Percentiles rank a stretch among this genome's conserved stretches.
These are phyloP conservation scores for Empis livida DNA, from an alignment of 2,888 invertebrate genomes.

Conservation along the genomic window DNA sequence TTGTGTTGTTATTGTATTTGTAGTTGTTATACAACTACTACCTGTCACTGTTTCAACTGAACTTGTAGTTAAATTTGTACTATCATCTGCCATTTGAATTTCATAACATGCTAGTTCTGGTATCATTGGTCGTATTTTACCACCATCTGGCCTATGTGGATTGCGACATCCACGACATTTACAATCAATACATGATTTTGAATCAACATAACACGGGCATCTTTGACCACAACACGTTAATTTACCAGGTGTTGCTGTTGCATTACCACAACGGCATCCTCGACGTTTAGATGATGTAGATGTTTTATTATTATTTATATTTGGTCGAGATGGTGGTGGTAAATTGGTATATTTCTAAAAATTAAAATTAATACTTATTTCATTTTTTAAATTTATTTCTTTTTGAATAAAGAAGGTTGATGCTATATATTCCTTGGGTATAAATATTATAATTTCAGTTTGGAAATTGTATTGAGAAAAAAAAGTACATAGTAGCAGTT, in stretches of 20 bases:
- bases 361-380: too few species aligned
- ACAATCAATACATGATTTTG: constrained; percentile 79
- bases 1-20: constrained; percentile 5
- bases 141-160: constrained; percentile 71
- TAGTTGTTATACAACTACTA: constrained; percentile 12
- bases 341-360: constrained; percentile 12
- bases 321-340: constrained; percentile 10
- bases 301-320: background rate
- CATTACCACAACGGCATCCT: constrained; percentile 85
- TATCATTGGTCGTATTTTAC: constrained; percentile 56
- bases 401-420: too few species aligned
- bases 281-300: constrained; percentile 40
- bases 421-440: too few species aligned
- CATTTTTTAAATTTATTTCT: too few species aligned
- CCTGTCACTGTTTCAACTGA: background rate
- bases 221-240: constrained; percentile 87
- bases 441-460: background rate
- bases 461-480: too few species aligned
- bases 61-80: constrained; percentile 13
- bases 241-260: constrained; percentile 77
- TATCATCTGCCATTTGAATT: constrained; percentile 32
- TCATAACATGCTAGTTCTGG: constrained; percentile 52
- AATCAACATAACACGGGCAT: constrained; percentile 87
- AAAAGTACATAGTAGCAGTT: too few species aligned
- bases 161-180: constrained; percentile 87